Conservation (phyloP, 1,140 invertebrate genomes). For the Gryllus bimaculatus region DNA sequence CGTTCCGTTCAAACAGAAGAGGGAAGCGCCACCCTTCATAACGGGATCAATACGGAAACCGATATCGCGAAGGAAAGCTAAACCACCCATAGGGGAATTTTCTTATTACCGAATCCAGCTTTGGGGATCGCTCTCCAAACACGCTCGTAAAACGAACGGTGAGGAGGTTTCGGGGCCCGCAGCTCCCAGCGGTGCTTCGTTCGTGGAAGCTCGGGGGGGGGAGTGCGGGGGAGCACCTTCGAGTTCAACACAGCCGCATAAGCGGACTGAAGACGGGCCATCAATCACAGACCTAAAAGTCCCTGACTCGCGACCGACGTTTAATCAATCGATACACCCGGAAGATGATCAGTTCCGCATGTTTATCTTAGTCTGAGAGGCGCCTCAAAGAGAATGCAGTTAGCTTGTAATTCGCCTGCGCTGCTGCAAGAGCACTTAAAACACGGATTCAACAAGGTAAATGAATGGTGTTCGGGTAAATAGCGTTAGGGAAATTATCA, state of each 20-base stretch:
- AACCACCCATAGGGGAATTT: background rate
- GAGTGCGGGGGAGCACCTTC: background rate
- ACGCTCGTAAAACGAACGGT: background rate
- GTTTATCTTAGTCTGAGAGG: no score
- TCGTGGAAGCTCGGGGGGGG: background rate
- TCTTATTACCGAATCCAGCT: background rate
- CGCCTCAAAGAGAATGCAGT: no score
- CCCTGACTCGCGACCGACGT: no score
- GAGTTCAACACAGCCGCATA: background rate
- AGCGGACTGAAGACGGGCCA: background rate
- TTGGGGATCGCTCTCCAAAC: background rate
- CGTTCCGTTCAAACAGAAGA: background rate
- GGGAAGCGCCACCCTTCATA: background rate
- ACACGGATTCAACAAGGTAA: no score
- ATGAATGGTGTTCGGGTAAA: no score
- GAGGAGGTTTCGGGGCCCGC: background rate
- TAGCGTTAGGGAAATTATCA: no score
- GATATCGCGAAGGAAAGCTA: background rate
- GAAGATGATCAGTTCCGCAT: no score
- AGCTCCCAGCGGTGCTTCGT: background rate
- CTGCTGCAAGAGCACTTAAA: no score
- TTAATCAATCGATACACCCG: no score
- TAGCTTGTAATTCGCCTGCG: no score
- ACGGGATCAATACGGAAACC: background rate
- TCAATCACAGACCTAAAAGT: no score